Evolutionary conservation across 2,113 vertebrate species (phyloP), one percentile per base, ranked within the genome.

Genomic region (Gopherus evgoodei): DNA sequence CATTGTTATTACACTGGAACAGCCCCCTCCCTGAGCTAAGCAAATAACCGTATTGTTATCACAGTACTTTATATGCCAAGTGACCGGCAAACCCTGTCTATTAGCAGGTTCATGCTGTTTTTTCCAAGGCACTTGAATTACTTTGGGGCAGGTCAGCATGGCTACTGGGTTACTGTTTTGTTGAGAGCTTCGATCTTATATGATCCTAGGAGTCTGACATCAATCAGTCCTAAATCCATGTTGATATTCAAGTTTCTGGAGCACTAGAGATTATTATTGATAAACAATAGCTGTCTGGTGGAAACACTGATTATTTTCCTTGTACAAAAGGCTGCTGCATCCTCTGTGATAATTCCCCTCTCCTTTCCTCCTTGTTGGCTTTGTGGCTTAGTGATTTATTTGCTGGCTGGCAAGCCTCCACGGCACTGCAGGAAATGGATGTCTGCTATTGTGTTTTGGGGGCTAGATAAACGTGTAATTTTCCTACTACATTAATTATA

Each of bases 381-480:
- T 95, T 90, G 85, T 93, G 89, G 78, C 35, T 91, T 78, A 25
- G 91, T 93, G 97, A 96, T 96, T 94, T 94, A 94, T 94, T 90
- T 94, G 93, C 0, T 14, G 75, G 90, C 86, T 97, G 97, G 96
- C 94, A 92, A 91, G 47, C 1, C 0, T 86, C 95, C 90, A 94
- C 31, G 50, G 88, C 90, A 81, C 86, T 80, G 84, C 83, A 91
- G 97, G 96, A 97, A 97, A 95, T 81, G 83, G 96, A 86, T 90
- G 89, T 93, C 87, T 97, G 96, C 92, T 93, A 38, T 86, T 59
- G 83, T 93, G 87, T 91, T 87, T 27, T 54, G 90, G 85, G 96
- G 88, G 81, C 69, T 92, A 76, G 25, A 81, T n/a, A 57, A 93
- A 94, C 1, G 16, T 94, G 83, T 87, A 85, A 80, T 88, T 95